Evolutionary conservation across 92 coral and sea anemone species (phyloP).

Genomic region (Umimayanthus kanabou): DNA sequence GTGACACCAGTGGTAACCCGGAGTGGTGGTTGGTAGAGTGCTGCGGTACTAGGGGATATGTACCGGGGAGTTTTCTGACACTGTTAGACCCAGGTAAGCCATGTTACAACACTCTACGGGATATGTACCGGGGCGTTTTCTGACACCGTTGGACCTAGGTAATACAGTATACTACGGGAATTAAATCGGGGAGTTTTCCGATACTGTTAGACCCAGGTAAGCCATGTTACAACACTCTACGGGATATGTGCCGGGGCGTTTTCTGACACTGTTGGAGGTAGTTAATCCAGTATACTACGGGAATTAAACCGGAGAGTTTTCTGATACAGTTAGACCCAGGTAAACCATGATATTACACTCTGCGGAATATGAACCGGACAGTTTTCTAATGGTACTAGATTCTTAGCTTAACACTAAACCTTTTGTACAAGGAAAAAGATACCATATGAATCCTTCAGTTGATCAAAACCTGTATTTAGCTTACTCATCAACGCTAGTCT

Average conservation of each 20-base stretch:
- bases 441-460: no score
- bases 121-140: constrained; percentile 82
- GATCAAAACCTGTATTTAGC: no score
- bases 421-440: no score
- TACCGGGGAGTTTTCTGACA: constrained; percentile 79
- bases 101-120: constrained; percentile 60
- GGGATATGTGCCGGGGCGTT: constrained; percentile 65
- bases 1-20: constrained; percentile 85
- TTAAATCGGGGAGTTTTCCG: no score
- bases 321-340: constrained; percentile 40
- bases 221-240: no score
- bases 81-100: constrained; percentile 23
- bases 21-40: constrained; percentile 92
- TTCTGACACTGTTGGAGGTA: constrained; percentile 50
- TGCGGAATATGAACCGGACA: constrained; percentile 74
- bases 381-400: constrained; percentile 47
- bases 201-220: no score
- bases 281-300: neutral
- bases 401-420: neutral
- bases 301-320: constrained; percentile 22
- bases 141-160: constrained; percentile 42
- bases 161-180: neutral
- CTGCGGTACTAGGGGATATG: constrained; percentile 80
- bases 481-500: no score
- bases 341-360: constrained; percentile 31